Base-by-base conservation (phyloP, 2,888 invertebrate species). In the Microctonus hyperodae region DNA sequence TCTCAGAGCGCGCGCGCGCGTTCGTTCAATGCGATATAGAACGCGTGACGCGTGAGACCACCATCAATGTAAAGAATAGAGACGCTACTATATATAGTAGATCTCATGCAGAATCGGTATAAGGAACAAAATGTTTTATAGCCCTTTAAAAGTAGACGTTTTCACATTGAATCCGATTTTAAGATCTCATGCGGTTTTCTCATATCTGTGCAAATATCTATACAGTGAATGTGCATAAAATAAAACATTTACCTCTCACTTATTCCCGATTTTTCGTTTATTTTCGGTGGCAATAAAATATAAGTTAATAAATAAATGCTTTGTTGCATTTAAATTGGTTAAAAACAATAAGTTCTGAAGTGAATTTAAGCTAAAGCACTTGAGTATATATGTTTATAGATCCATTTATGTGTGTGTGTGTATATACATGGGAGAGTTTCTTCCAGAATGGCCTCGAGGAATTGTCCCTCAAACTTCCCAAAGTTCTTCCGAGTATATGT, bases 111-210 rank as follows among this genome's bases (percentile, higher is more conserved):
- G 70, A 72, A 70, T 71, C 69, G 59, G 69, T 72, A 69, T 69
- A 74, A 76, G 78, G 78, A 80, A 82, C 82, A 83, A 55, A 82
- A 81, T 82, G 80, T 82, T 82, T 83, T 82, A 82, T 79, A 79
- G 76, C 75, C 74, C 75, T 76, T 79, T 76, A 76, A 78, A 69
- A 69, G 56, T 48, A 64, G 69, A 65, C 69, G 64, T 69, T 69
- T 44, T 69, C 59, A 22, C 48, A 60, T 33, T 20, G 44, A 58
- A 67, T 67, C 63, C 50, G 57, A 57, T 67, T 66, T 22, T 25
- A 25, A 25, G 50, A 61, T 56, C 56, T 20, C 35, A 16, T 16
- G 13, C 16, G 22, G 31, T 61, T 31, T 51, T 16, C 58, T 67
- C 67, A 67, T 67, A 67, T 67, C 51, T 67, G 67, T 67, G 67